Evolutionary conservation across 2,797 vertebrate genomes (phyloP).

Genomic region (Sebastolobus altivelis): DNA sequence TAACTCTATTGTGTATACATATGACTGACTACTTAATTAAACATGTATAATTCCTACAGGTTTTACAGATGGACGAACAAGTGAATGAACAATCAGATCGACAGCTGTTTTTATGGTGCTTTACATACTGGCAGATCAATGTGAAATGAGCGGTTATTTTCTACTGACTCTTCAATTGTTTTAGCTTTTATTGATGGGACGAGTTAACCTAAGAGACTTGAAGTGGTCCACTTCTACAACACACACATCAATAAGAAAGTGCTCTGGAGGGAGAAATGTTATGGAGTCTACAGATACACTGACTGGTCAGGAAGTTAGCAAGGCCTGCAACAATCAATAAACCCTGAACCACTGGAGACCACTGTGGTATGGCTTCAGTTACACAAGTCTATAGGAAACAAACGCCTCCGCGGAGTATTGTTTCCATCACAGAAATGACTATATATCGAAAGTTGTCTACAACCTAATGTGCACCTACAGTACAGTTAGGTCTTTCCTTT

Average conservation of each 20-base stretch:
- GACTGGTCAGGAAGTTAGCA: conserved; percentile 61
- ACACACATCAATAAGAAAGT: conserved; percentile 46
- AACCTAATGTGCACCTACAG: neutral
- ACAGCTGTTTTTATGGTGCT: neutral
- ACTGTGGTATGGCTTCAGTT: conserved; percentile 49
- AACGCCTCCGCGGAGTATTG: conserved; percentile 11
- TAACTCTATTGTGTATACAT: neutral
- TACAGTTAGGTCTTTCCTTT: neutral
- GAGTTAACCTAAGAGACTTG: conserved; percentile 37
- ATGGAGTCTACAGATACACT: conserved; percentile 53
- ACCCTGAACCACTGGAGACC: conserved; percentile 52
- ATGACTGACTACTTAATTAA: neutral
- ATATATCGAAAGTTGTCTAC: neutral
- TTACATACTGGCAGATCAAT: neutral
- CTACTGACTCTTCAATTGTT: neutral
- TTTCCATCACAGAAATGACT: conserved; percentile 17
- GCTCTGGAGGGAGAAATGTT: conserved; percentile 54
- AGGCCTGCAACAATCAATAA: conserved; percentile 65
- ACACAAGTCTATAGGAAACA: conserved; percentile 35
- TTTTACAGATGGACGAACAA: neutral
- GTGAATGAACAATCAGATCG: neutral
- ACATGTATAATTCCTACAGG: neutral
- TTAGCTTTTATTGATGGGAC: conserved; percentile 21
- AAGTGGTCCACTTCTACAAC: conserved; percentile 36
- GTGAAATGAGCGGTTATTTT: conserved; percentile 1